Evolutionary conservation across 2,113 vertebrate species (phyloP).

Genomic region (Cyanoderma ruficeps): DNA sequence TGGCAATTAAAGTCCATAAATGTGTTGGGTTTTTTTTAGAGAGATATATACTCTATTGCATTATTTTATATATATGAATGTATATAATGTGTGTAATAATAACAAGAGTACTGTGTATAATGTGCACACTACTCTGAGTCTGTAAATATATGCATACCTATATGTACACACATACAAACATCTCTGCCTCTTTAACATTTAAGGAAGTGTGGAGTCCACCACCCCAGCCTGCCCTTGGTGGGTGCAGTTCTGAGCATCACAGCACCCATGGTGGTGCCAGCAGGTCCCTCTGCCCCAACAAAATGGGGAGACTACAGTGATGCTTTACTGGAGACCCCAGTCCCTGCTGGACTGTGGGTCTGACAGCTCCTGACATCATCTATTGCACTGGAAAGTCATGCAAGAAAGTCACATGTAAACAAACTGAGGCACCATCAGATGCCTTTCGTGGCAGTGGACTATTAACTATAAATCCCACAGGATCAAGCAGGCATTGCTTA

Average conservation of each 20-base stretch:
- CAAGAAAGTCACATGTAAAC: not conserved
- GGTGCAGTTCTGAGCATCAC: not conserved
- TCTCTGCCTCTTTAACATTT: not conserved
- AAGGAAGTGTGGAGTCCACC: not conserved
- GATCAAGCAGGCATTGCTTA: not conserved
- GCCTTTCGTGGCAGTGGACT: not conserved
- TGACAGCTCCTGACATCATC: not conserved
- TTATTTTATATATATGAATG: not conserved
- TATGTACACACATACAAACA: not conserved
- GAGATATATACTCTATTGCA: not conserved
- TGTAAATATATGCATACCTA: not conserved
- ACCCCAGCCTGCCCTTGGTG: not conserved
- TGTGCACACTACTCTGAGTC: not conserved
- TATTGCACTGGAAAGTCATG: not conserved
- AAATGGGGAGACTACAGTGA: rapidly evolving
- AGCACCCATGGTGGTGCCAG: not conserved
- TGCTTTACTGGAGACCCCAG: rapidly evolving
- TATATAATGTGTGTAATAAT: not conserved
- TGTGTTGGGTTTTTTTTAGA: not conserved
- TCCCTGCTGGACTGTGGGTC: not conserved
- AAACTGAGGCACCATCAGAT: rapidly evolving
- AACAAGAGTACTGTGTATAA: not conserved
- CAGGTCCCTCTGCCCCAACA: not conserved
- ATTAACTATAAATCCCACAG: not conserved
- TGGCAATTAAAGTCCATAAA: not conserved